These are phyloP conservation scores for Chelonus insularis DNA, from an alignment of 1,140 invertebrate species.

Conservation along the genomic window DNA sequence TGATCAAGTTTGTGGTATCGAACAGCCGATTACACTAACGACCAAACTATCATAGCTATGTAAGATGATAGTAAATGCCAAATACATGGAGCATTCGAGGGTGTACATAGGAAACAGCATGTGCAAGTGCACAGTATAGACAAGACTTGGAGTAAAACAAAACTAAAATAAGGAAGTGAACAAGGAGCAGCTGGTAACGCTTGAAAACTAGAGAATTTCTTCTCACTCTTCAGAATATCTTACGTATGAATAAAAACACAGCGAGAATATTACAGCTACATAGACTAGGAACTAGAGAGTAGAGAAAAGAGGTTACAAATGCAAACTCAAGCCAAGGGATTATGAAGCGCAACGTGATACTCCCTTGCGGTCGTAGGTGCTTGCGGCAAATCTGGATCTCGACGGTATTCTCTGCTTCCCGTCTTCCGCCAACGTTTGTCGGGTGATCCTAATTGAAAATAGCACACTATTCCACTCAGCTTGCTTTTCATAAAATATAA, in stretches of 20 bases:
- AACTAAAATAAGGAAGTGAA: not conserved
- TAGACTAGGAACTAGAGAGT: not conserved
- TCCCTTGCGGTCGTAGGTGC: slow-evolving; percentile 5
- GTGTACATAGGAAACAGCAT: not conserved
- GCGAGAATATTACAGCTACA: not conserved
- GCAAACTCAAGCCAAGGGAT: slow-evolving; percentile 28
- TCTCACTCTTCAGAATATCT: no score
- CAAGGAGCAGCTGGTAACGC: not conserved
- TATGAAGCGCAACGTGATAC: slow-evolving; percentile 32
- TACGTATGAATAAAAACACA: not conserved
- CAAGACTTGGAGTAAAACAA: not conserved
- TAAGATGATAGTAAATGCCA: not conserved
- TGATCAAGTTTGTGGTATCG: slow-evolving; percentile 11
- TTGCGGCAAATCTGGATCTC: slow-evolving; percentile 23
- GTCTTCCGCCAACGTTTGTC: not conserved
- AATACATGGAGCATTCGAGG: slow-evolving; percentile 3
- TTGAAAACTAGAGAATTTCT: no score
- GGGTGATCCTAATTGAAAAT: slow-evolving; percentile 15
- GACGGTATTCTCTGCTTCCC: not conserved
- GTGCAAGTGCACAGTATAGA: not conserved
- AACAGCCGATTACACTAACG: slow-evolving; percentile 28
- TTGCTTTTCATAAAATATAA: not conserved
- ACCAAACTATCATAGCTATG: slow-evolving; percentile 19
- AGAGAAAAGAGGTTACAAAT: slow-evolving; percentile 29
- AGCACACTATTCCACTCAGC: not conserved